Conservation (phyloP, 1,140 invertebrate species). For the Atopsyche davidsoni region DNA sequence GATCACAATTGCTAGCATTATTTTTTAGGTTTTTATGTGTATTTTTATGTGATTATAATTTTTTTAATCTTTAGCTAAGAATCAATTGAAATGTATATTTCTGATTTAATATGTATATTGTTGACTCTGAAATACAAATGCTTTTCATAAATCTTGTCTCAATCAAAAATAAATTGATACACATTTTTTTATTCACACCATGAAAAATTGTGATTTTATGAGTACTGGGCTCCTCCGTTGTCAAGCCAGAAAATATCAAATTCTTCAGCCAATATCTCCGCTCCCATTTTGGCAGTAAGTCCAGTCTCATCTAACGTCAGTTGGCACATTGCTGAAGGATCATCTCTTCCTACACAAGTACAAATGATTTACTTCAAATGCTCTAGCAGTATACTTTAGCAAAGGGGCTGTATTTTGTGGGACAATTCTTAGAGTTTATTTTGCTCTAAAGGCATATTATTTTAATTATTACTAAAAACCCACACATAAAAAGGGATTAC, state of each 20-base stretch:
- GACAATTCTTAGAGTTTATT: no score
- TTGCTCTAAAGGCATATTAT: no score
- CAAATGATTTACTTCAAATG: not conserved
- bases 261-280: conserved; percentile 2
- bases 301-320: conserved; percentile 9
- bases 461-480: no score
- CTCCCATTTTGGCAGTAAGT: not conserved
- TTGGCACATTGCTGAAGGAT: conserved; percentile 8
- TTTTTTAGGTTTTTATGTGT: conserved; percentile 4
- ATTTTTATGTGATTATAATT: not conserved
- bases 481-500: no score
- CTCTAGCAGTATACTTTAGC: not conserved
- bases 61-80: not conserved
- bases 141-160: not conserved
- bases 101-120: not conserved
- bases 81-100: not conserved
- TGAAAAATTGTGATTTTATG: not conserved
- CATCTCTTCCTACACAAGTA: not conserved
- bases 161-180: not conserved
- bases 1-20: no score
- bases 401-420: not conserved
- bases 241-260: conserved; percentile 6
- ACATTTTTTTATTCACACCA: not conserved
- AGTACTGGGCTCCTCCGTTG: not conserved
- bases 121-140: not conserved